Conservation (phyloP, 2,888 invertebrate genomes). For the Morinoia aosen region DNA sequence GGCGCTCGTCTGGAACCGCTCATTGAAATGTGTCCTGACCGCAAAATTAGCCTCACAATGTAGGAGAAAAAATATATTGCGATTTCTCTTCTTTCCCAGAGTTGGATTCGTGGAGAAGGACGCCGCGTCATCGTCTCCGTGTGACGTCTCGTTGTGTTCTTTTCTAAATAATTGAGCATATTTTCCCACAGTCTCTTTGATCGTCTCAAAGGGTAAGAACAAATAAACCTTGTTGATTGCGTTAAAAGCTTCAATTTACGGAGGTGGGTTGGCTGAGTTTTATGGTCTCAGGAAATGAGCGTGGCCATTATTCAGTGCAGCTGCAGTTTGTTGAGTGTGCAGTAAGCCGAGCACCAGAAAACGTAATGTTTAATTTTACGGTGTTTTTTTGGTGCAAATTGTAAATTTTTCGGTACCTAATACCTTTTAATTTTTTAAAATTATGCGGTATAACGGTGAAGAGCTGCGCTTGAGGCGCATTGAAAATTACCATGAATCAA, state of each 20-base stretch:
- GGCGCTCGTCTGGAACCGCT: constrained; percentile 38
- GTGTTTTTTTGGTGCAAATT: neutral
- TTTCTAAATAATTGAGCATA: neutral
- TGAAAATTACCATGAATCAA: neutral
- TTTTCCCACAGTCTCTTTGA: constrained; percentile 12
- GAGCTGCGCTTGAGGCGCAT: neutral
- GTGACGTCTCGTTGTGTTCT: neutral
- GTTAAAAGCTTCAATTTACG: neutral
- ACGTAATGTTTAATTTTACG: neutral
- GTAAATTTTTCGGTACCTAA: too few relatives aligned
- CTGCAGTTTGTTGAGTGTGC: neutral
- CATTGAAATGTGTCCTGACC: constrained; percentile 45
- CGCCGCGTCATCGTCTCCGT: neutral
- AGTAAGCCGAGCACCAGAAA: neutral
- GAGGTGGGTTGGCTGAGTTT: neutral
- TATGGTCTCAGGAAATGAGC: neutral
- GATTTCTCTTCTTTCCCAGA: neutral
- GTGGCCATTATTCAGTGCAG: neutral
- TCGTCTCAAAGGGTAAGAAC: neutral
- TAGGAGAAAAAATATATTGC: neutral
- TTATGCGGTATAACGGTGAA: neutral
- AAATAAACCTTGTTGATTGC: neutral
- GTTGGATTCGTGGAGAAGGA: neutral
- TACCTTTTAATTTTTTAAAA: neutral
- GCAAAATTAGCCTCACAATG: constrained; percentile 36